Conservation (phyloP, 1,140 invertebrate genomes). For the Propsilocerus akamusi region DNA sequence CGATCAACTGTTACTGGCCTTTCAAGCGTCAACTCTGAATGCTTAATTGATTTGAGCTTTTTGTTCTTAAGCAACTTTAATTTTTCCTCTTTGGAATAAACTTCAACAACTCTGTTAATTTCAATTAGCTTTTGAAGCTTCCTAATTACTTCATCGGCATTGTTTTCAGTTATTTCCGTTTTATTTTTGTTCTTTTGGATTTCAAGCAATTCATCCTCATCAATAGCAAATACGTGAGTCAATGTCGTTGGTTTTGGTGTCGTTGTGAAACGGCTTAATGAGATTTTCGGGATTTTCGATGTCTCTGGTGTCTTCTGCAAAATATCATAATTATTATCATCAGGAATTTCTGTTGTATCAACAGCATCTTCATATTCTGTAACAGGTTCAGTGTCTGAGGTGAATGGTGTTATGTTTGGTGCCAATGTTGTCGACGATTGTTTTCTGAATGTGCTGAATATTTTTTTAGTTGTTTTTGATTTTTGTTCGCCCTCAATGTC, state of each 20-base stretch:
- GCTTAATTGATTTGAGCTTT: constrained; percentile 28
- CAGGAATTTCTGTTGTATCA: constrained; percentile 6
- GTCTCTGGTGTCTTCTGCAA: constrained; percentile 1
- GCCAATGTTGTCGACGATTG: constrained; percentile 7
- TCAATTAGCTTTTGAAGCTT: constrained; percentile 37
- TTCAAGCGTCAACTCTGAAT: constrained; percentile 28
- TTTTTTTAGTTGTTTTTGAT: background rate
- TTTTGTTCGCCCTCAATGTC: background rate
- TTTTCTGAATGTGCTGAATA: background rate
- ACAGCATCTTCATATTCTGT: background rate
- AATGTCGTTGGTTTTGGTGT: constrained; percentile 27
- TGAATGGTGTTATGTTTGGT: constrained; percentile 10
- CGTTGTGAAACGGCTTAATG: constrained; percentile 10
- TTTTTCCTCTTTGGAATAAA: constrained; percentile 37
- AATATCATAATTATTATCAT: constrained; percentile 1
- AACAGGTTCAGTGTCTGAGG: constrained; percentile 7
- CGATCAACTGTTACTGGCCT: constrained; percentile 35
- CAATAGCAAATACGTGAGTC: constrained; percentile 29
- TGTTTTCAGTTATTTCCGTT: constrained; percentile 1
- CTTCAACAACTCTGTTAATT: constrained; percentile 41
- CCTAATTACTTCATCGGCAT: constrained; percentile 10
- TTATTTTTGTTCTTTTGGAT: constrained; percentile 5
- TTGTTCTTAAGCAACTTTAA: constrained; percentile 32
- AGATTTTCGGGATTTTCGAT: background rate
- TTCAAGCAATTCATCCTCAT: constrained; percentile 16